Conservation (phyloP, 2,888 invertebrate genomes). For the Ommatoiulus sabulosus region DNA sequence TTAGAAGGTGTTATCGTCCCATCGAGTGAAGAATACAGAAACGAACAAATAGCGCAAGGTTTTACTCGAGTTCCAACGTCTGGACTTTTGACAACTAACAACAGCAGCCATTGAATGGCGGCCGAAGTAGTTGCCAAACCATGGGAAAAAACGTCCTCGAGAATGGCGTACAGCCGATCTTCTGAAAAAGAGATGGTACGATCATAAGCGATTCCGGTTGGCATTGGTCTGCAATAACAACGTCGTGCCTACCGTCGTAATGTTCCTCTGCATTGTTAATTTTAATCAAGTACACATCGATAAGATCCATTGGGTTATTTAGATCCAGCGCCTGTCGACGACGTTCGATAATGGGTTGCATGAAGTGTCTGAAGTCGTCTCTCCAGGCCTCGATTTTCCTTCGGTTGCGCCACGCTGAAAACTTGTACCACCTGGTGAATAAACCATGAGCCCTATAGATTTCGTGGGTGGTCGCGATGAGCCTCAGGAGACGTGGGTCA, state of each 20-base stretch:
- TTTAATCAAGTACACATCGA: conserved; percentile 60
- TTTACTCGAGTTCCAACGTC: conserved; percentile 70
- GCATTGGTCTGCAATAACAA: too few species aligned
- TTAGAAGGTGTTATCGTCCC: too few species aligned
- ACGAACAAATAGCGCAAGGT: too few species aligned
- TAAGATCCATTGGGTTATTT: conserved; percentile 58
- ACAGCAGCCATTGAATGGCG: conserved; percentile 83
- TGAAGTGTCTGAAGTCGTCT: conserved; percentile 3
- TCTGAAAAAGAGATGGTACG: conserved; percentile 49
- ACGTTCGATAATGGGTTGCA: conserved; percentile 56
- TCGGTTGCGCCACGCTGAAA: background rate
- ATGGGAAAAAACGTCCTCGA: conserved; percentile 88
- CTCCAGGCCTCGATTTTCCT: background rate
- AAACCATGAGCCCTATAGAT: conserved; percentile 56
- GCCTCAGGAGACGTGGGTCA: conserved; percentile 53
- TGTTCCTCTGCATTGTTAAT: conserved; percentile 50
- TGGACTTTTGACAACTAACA: conserved; percentile 80
- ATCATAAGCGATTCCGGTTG: too few species aligned
- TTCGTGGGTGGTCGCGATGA: conserved; percentile 55
- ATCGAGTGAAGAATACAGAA: too few species aligned
- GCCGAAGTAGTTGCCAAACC: conserved; percentile 86
- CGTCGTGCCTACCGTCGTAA: too few species aligned
- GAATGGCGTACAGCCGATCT: conserved; percentile 77
- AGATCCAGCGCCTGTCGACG: conserved; percentile 52
- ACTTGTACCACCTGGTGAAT: background rate